Evolutionary conservation across 2,797 vertebrate species (phyloP).

Genomic region (Picus viridis): DNA sequence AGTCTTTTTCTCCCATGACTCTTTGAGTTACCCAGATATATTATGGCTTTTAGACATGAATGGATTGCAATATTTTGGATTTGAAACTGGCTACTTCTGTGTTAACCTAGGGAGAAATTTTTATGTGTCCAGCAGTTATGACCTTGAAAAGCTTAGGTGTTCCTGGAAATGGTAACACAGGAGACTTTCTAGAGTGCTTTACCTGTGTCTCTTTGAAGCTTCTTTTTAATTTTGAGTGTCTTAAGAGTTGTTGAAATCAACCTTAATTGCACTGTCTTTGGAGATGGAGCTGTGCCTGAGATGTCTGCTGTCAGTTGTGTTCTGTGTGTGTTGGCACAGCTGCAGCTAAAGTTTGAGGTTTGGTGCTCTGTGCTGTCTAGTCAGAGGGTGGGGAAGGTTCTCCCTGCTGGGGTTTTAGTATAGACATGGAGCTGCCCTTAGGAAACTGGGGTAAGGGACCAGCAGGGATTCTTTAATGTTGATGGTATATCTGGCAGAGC

Average conservation of each 20-base stretch:
- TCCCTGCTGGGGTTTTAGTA: fast-evolving
- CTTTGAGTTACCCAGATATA: background rate
- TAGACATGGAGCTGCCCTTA: background rate
- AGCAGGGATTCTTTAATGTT: background rate
- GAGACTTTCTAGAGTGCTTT: background rate
- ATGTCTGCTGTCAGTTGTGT: background rate
- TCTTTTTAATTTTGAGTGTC: background rate
- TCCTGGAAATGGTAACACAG: background rate
- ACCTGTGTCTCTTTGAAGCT: background rate
- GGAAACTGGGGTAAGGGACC: background rate
- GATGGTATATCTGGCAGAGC: background rate
- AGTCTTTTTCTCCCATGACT: background rate
- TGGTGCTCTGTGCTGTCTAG: background rate
- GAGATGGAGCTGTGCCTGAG: background rate
- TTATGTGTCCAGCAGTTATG: background rate
- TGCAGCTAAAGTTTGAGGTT: background rate
- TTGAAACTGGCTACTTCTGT: background rate
- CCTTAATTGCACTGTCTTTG: background rate
- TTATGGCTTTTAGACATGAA: background rate
- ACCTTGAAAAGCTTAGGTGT: background rate
- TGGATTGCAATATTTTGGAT: background rate
- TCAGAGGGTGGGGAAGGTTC: background rate
- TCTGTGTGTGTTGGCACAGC: background rate
- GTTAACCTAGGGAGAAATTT: background rate
- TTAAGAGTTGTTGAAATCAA: background rate